Percentiles rank a stretch among this genome's conserved stretches.
Evolutionary conservation across 2,113 vertebrate species (phyloP).

Genomic region (Plecturocebus donacophilus): DNA sequence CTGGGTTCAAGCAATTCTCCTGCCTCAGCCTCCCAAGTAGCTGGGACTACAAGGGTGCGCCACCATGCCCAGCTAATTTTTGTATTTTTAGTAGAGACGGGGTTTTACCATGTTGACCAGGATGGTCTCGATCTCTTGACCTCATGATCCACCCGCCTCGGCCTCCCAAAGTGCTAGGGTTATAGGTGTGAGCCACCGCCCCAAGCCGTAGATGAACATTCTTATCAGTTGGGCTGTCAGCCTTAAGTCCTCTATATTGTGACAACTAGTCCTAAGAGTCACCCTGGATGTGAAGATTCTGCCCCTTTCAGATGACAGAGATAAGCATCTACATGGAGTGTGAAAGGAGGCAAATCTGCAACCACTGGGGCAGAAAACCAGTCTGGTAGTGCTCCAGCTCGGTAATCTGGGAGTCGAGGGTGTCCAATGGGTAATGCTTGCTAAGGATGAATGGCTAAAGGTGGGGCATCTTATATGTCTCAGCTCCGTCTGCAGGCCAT

Average conservation of each 20-base stretch:
- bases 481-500: not conserved
- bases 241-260: not conserved
- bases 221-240: not conserved
- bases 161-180: no score
- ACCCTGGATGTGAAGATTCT: not conserved
- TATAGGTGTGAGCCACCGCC: no score
- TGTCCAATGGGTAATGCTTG: fast-evolving
- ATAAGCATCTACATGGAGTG: not conserved
- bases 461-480: not conserved
- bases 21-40: no score
- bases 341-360: not conserved
- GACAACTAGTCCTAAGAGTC: not conserved
- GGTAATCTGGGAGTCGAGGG: not conserved
- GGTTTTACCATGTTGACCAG: no score
- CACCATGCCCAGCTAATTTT: no score
- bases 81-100: no score
- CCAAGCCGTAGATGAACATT: not conserved
- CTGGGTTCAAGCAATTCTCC: no score
- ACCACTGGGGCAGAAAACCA: not conserved
- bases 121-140: no score
- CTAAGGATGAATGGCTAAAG: not conserved
- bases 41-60: no score
- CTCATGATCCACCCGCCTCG: no score
- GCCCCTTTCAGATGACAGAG: not conserved
- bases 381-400: not conserved